Percentiles rank a stretch among this genome's conserved stretches.
These are phyloP conservation scores for Drosophila micromelanica DNA, from an alignment of 1,140 invertebrate genomes.

Conservation along the genomic window DNA sequence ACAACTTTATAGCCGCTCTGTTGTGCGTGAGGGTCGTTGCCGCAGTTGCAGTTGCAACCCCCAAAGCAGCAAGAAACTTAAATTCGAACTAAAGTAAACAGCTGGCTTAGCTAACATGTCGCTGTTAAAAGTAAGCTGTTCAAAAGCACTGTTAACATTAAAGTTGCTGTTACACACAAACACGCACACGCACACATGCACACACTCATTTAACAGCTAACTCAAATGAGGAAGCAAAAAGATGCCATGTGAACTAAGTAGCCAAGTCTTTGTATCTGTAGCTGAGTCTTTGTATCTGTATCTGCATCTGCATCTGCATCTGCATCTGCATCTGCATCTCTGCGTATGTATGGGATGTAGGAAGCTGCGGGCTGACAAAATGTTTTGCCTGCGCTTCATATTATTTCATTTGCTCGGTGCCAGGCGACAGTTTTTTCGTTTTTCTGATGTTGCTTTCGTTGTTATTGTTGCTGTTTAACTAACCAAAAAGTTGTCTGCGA, in stretches of 20 bases:
- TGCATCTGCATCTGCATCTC: slow-evolving; percentile 18
- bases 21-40: slow-evolving; percentile 53
- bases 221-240: slow-evolving; percentile 36
- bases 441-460: background rate
- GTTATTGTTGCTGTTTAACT: slow-evolving; percentile 46
- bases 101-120: slow-evolving; percentile 30
- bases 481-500: slow-evolving; percentile 57
- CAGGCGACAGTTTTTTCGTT: slow-evolving; percentile 64
- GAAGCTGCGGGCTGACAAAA: slow-evolving; percentile 71
- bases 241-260: slow-evolving; percentile 41
- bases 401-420: slow-evolving; percentile 55
- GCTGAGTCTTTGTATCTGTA: slow-evolving; percentile 21
- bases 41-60: slow-evolving; percentile 64
- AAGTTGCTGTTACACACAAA: slow-evolving; percentile 7
- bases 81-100: background rate
- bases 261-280: slow-evolving; percentile 32
- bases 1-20: slow-evolving; percentile 74
- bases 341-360: slow-evolving; percentile 23
- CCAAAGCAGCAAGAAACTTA: slow-evolving; percentile 41
- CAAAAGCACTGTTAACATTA: slow-evolving; percentile 20
- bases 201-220: slow-evolving; percentile 3
- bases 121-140: slow-evolving; percentile 36
- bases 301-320: slow-evolving; percentile 17
- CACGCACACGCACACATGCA: slow-evolving; percentile 7
- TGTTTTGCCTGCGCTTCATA: slow-evolving; percentile 66